phyloP scores from a whole-genome alignment of 2,113 vertebrate species.

The Rhineura floridana region DNA sequence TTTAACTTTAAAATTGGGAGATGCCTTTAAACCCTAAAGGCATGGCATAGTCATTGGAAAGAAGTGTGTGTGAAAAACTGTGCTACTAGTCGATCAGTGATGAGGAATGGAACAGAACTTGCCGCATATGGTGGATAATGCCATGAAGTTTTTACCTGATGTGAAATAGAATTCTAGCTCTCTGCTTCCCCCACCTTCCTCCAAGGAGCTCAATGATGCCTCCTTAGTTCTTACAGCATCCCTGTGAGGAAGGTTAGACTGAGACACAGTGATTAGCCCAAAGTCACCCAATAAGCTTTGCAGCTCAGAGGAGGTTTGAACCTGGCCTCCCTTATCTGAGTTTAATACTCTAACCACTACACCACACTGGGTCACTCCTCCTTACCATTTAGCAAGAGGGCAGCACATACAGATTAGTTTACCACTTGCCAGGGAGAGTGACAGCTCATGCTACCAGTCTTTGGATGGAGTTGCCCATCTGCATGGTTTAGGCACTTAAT shows the following conservation, averaged over 20 bases:
- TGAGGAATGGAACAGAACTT: not conserved
- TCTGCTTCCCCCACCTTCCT: not conserved
- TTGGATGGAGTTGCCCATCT: not conserved
- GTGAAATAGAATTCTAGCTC: not conserved
- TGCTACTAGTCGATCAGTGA: not conserved
- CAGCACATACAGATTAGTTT: not conserved
- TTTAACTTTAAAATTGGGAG: constrained; percentile 19
- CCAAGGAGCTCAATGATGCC: too few relatives aligned
- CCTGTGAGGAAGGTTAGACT: not conserved
- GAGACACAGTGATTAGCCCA: not conserved
- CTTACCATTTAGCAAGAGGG: not conserved
- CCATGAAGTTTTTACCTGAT: not conserved
- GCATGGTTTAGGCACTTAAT: not conserved
- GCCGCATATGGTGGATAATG: not conserved
- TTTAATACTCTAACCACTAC: too few relatives aligned
- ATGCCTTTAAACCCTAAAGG: not conserved
- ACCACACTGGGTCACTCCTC: too few relatives aligned
- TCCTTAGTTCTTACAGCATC: not conserved
- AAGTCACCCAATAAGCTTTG: not conserved
- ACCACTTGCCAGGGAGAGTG: not conserved
- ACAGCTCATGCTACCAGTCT: not conserved
- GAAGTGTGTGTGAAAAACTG: not conserved
- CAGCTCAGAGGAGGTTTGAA: not conserved
- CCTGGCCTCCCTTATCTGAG: too few relatives aligned
- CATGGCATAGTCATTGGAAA: not conserved